Base-by-base conservation (phyloP, 2,797 vertebrate species). In the Centropyge bicolor region DNA sequence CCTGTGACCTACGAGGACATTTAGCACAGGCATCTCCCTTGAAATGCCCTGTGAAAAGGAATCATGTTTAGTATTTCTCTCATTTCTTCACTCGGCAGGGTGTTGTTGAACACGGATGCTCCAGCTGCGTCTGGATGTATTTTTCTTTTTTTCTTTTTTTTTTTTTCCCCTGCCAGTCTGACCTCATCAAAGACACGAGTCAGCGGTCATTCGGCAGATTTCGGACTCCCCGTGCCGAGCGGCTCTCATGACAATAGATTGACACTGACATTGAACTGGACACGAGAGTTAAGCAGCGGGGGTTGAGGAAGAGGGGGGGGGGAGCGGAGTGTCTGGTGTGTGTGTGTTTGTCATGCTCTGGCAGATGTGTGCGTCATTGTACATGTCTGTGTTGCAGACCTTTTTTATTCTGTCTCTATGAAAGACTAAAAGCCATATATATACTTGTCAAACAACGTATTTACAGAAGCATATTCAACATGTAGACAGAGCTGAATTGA, bases 111-210 rank as follows among this genome's bases (percentile, higher is more conserved):
- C 71, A 66, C 27, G 5, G 80, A 68, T 49, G 70, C 73, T 80
- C 87, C 81, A 68, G 83, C 89, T 86, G 86, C 31, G 78, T 70
- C 69, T 65, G 72, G 78, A 36, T 81, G 73, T 59, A 5, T 61
- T 70, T 7, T 8, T 35, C 40, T 64, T 19, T 62, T 41, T 7
- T 5, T 38, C n/a, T 51, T 67, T n/a, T 62, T 41, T 40, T 12
- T 12, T 31, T 1, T 11, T 11, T 10, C 14, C n/a, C 20, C 38
- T 59, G 65, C 40, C 57, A 11, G 43, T 78, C 64, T 82, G 82
- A 82, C 82, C 80, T 83, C 75, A 78, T 84, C 81, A 78, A 54
- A 82, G 75, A 54, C 57, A 55, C 2, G 56, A 71, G 80, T 69
- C 79, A 75, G 77, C 57, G 36, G 85, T 75, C 82, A 63, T 71